Evolutionary conservation across 2,113 vertebrate species (phyloP), one percentile per base, ranked within the genome.

Genomic region (Colius striatus): DNA sequence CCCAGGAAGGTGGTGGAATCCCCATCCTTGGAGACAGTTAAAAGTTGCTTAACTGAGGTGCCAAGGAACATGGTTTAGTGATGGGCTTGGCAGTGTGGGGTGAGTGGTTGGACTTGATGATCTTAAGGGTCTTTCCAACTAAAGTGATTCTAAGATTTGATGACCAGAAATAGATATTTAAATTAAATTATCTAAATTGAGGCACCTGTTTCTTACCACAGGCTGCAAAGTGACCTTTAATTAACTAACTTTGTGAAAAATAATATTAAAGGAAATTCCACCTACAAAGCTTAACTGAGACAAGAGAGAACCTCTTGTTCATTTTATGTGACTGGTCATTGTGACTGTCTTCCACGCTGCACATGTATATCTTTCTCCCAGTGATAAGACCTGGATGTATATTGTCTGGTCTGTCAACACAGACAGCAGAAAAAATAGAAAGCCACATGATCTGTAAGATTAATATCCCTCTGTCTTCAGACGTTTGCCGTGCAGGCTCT

Each of bases 301-400:
- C 43, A 76, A 74, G 55, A 54, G 43, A 85, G 12, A 70, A 62
- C 32, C 50, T 72, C 74, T 55, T 34, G 32, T 20, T 61, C n/a
- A 30, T 16, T 51, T 57, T 66, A 21, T 34, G 51, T 54, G 58
- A 62, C 29, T 58, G 67, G 38, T 29, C 81, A 47, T n/a, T 43
- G 26, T 34, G 77, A 15, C 16, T 53, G 0, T 36, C 74, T 62
- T 62, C 34, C 30, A 13, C 5, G 1, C n/a, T 74, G 62, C 26
- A 70, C 23, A n/a, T 0, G 0, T 11, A 0, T 7, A 41, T 81
- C 54, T 71, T 61, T 66, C 54, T 71, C 29, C 26, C 8, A 20
- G n/a, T 9, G 67, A 51, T 83, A 83, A 91, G 34, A 63, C 11
- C 26, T n/a, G 50, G 34, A 6, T 48, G 41, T 23, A 6, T 23